phyloP scores from a whole-genome alignment of 2,888 invertebrate species.

The Oscheius sp. region DNA sequence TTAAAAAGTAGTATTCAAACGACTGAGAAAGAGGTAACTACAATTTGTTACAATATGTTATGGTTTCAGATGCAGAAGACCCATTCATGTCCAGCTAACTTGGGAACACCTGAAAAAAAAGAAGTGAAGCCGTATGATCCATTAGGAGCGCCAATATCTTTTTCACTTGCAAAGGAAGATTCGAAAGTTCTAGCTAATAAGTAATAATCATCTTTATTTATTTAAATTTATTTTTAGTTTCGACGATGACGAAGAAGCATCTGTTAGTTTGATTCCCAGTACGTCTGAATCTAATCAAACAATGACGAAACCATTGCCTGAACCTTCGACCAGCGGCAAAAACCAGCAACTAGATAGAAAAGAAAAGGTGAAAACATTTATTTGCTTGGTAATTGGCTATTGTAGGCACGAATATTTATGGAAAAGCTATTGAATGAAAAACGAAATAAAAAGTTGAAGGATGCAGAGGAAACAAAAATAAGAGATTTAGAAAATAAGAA shows the following conservation, averaged over 20 bases:
- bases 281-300: background rate
- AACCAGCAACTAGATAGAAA: conserved; percentile 48
- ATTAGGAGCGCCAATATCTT: conserved; percentile 23
- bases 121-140: conserved; percentile 2
- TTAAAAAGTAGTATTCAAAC: conserved; percentile 17
- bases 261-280: background rate
- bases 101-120: background rate
- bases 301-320: conserved; percentile 13
- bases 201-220: background rate
- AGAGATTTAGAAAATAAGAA: conserved; percentile 37
- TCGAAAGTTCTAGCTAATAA: background rate
- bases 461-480: conserved; percentile 40
- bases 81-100: conserved; percentile 29
- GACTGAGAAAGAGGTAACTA: background rate
- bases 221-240: background rate
- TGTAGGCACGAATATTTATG: conserved; percentile 60
- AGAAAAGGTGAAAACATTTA: conserved; percentile 36
- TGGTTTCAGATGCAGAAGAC: conserved; percentile 22
- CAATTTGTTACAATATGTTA: background rate
- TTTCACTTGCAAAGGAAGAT: conserved; percentile 29
- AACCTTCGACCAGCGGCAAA: conserved; percentile 32
- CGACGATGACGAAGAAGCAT: background rate
- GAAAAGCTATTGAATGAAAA: conserved; percentile 60
- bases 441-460: conserved; percentile 37
- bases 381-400: background rate